Evolutionary conservation across 2,888 invertebrate genomes (phyloP), one percentile per base, ranked within the genome.

Genomic region (Xestobium rufovillosum): DNA sequence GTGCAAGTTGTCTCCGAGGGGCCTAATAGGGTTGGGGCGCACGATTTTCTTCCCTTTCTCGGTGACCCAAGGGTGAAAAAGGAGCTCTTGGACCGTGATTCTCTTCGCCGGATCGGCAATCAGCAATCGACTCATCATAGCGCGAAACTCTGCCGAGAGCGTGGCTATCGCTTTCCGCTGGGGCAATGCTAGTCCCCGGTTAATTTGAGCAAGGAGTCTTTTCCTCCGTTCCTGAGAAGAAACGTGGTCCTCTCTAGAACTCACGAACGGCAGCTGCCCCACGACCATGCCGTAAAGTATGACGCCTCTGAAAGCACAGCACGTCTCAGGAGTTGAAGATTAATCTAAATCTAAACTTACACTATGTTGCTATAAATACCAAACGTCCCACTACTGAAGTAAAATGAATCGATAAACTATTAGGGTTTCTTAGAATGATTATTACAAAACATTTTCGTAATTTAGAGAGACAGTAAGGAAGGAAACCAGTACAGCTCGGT

Each of bases 251-350:
- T 58, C 55, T 48, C 45, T 60, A 53, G 56, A 56, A 51, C 63
- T 61, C 39, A 73, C 62, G 64, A 84, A 84, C 31, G 83, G 83
- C 49, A 84, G 67, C 38, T 74, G 74, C 4, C 83, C 83, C 12
- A 80, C 71, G 53, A 80, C 74, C 81, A 83, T 82, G 31, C 80
- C 81, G 66, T 81, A 84, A 43, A 82, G 70, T 42, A 83, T 80
- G 49, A 83, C 78, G 19, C 83, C 83, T 45, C 82, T 82, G 66
- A 10, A 44, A 50, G 48, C 37, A 16, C 44, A 26, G 19, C 28
- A 36, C 30, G 16, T 23, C 14, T 35, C 25, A 36, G 23, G 23
- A 8, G 6, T 19, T 19, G n/a, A 19, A 19, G 6, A n/a, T 19
- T 19, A 19, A 8, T 19, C n/a, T 19, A 6, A n/a, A 19, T 8